Evolutionary conservation across 1,140 invertebrate species (phyloP).

Genomic region (Dreissena polymorpha): DNA sequence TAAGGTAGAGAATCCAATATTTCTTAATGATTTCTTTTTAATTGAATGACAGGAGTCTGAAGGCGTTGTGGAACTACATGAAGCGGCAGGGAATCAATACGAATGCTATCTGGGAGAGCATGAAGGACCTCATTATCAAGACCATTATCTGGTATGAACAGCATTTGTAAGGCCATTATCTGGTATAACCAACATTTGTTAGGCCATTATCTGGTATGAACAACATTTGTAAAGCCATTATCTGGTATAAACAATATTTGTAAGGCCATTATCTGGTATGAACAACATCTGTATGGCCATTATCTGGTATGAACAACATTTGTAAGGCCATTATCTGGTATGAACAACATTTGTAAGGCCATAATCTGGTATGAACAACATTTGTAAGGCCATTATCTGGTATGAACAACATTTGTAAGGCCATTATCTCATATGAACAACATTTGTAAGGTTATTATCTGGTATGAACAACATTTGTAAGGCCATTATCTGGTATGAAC

Average conservation of each 20-base stretch:
- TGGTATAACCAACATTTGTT: no score
- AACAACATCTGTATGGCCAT: no score
- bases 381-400: constrained; percentile 90
- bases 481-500: constrained; percentile 85
- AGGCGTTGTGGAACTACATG: constrained; percentile 92
- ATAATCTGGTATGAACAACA: constrained; percentile 79
- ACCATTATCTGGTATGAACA: no score
- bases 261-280: no score
- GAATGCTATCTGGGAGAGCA: constrained; percentile 90
- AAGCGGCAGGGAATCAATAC: constrained; percentile 90
- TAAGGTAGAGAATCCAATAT: no score
- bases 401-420: no score
- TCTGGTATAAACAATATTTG: no score
- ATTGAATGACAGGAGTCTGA: constrained; percentile 88
- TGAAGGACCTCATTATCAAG: constrained; percentile 97
- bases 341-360: no score
- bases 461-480: no score
- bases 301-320: constrained; percentile 79
- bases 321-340: constrained; percentile 90
- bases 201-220: constrained; percentile 88
- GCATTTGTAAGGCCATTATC: no score
- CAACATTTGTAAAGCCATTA: constrained; percentile 60
- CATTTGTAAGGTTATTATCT: not conserved
- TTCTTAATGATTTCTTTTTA: no score
- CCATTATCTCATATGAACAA: not conserved